A percentile compares a stretch with the other conserved stretches of the same genome.
phyloP scores from a whole-genome alignment of 1,140 invertebrate genomes.

The Chymomyza costata region DNA sequence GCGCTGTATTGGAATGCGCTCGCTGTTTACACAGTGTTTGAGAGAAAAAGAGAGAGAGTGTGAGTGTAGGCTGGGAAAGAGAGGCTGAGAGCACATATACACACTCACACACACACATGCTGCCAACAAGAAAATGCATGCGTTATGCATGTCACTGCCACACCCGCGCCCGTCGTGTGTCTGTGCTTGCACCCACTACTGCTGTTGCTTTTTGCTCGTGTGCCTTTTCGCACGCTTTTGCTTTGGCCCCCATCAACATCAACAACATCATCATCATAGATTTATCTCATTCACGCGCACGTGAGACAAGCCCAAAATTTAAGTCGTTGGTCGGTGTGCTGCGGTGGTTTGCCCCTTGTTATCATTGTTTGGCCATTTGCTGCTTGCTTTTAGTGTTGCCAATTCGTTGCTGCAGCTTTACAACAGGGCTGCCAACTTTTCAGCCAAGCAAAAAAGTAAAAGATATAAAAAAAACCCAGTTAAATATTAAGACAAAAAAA shows the following conservation, averaged over 20 bases:
- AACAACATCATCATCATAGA: conserved; percentile 65
- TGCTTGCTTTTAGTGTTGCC: too few relatives aligned
- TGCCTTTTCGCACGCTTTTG: too few relatives aligned
- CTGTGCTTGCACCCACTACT: conserved; percentile 21
- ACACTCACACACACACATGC: conserved; percentile 26
- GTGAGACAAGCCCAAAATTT: conserved; percentile 59
- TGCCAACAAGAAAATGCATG: conserved; percentile 62
- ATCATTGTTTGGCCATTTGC: conserved; percentile 43
- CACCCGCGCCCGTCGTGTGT: conserved; percentile 45
- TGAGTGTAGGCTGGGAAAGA: too few relatives aligned
- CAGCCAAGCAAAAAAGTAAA: too few relatives aligned
- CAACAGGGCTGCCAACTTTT: too few relatives aligned
- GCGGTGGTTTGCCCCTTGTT: conserved; percentile 28
- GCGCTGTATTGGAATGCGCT: conserved; percentile 44
- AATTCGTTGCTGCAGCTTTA: too few relatives aligned
- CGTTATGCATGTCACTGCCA: conserved; percentile 58
- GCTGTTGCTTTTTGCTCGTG: conserved; percentile 35
- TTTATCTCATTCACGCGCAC: conserved; percentile 70
- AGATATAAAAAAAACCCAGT: too few relatives aligned
- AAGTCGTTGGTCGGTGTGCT: conserved; percentile 43
- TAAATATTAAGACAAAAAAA: too few relatives aligned
- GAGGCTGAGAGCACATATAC: too few relatives aligned
- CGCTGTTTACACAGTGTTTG: too few relatives aligned
- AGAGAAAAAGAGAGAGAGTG: too few relatives aligned
- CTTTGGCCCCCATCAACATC: conserved; percentile 13